Evolutionary conservation across 2,888 invertebrate genomes (phyloP).

Genomic region (Blastobasis lacticolella): DNA sequence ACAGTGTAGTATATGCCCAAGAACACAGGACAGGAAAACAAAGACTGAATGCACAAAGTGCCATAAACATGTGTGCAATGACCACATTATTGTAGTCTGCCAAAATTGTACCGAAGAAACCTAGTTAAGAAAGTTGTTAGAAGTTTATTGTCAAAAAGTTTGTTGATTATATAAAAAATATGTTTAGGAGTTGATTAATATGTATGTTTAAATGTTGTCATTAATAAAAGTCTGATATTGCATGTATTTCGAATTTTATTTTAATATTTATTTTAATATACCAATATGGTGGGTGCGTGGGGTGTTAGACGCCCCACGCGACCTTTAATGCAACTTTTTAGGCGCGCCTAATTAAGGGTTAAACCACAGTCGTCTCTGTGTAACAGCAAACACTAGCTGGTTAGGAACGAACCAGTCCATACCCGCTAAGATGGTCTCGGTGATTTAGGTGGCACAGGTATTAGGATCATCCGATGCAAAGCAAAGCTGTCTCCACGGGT

Average conservation of each 20-base stretch:
- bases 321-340: background rate
- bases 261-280: too few relatives aligned
- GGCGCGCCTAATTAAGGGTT: background rate
- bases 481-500: too few relatives aligned
- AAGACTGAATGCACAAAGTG: constrained; percentile 9
- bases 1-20: background rate
- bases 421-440: too few relatives aligned
- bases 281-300: background rate
- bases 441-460: too few relatives aligned
- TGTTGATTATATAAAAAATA: background rate
- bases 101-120: constrained; percentile 5
- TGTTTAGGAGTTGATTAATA: background rate
- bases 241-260: constrained; percentile 2
- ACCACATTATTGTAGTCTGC: constrained; percentile 4
- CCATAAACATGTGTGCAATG: constrained; percentile 10
- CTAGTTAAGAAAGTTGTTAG: background rate
- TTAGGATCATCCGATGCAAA: too few relatives aligned
- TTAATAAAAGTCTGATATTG: constrained; percentile 1
- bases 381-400: too few relatives aligned
- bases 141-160: background rate
- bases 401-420: too few relatives aligned
- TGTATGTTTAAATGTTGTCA: background rate
- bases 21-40: constrained; percentile 6
- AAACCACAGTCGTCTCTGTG: too few relatives aligned
- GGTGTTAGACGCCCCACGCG: background rate